phyloP scores from a whole-genome alignment of 2,888 invertebrate genomes.

The Rhopalosiphum nymphaeae region DNA sequence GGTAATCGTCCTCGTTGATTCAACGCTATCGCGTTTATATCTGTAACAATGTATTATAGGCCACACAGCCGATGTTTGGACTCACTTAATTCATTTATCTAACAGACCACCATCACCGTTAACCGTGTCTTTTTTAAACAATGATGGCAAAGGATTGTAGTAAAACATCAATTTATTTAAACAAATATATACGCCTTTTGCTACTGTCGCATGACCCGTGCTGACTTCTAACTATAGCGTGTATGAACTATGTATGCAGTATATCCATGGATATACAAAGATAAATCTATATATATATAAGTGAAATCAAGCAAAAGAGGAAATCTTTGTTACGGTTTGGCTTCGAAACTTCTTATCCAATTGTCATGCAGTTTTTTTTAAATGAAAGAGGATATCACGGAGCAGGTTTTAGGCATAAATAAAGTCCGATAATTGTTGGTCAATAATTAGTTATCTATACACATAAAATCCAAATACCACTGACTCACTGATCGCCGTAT shows the following conservation, averaged over 20 bases:
- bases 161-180: not conserved
- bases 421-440: too few relatives aligned
- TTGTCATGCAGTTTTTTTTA: too few relatives aligned
- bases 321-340: too few relatives aligned
- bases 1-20: not conserved
- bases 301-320: too few relatives aligned
- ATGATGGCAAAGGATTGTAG: not conserved
- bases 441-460: too few relatives aligned
- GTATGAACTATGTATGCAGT: not conserved
- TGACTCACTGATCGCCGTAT: too few relatives aligned
- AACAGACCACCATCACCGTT: not conserved
- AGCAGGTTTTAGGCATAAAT: too few relatives aligned
- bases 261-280: not conserved
- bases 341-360: too few relatives aligned
- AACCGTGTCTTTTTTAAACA: not conserved
- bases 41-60: constrained; percentile 5
- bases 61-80: not conserved
- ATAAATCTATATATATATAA: too few relatives aligned
- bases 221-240: not conserved
- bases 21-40: not conserved
- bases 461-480: too few relatives aligned
- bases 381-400: too few relatives aligned
- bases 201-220: not conserved
- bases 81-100: not conserved
- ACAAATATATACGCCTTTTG: not conserved